Evolutionary conservation across 2,113 vertebrate genomes (phyloP).

Genomic region (Malaclemys terrapin): DNA sequence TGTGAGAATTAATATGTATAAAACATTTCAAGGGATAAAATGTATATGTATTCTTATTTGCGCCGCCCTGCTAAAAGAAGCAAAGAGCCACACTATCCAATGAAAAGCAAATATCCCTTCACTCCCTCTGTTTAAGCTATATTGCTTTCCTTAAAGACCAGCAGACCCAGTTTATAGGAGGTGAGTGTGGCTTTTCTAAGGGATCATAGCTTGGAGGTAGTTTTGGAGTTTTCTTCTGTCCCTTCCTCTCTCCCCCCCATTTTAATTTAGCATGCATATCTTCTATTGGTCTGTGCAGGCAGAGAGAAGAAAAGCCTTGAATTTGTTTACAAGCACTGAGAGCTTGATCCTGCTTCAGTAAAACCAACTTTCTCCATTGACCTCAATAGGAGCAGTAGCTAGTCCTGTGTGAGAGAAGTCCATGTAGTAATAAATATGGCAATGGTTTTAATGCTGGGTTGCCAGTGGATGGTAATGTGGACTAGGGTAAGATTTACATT

Average conservation of each 20-base stretch:
- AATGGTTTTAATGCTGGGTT: not conserved
- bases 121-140: rapidly evolving
- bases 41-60: not conserved
- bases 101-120: not conserved
- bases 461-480: not conserved
- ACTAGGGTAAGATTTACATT: not conserved
- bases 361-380: not conserved
- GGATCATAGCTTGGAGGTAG: not conserved
- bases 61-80: not conserved
- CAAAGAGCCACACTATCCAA: not conserved
- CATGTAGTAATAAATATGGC: not conserved
- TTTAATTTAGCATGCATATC: not conserved
- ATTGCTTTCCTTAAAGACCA: not conserved
- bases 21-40: not conserved
- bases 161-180: not conserved
- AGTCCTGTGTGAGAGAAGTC: not conserved
- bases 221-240: not conserved
- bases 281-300: not conserved
- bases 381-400: not conserved
- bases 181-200: not conserved
- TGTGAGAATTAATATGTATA: not conserved
- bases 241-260: not conserved
- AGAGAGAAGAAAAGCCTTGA: not conserved
- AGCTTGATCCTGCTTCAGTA: not conserved
- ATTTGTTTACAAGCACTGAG: not conserved